Evolutionary conservation across 1,140 invertebrate species (phyloP), one percentile per base, ranked within the genome.

Genomic region (Portunus trituberculatus): DNA sequence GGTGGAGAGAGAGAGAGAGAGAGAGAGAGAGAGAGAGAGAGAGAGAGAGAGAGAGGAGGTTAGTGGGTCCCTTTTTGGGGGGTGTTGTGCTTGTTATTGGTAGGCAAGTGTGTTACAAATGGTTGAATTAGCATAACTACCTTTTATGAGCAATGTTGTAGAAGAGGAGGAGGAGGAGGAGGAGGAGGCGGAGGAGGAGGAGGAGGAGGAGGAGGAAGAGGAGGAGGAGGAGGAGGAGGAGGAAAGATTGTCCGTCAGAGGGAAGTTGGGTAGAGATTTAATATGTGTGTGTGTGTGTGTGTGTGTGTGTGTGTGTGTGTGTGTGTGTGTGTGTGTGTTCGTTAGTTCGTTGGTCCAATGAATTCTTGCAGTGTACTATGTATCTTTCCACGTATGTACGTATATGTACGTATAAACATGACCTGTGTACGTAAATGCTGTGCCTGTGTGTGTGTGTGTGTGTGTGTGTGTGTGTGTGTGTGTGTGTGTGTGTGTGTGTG

Each of bases 191-290:
- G 83, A 32, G 31, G 83, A 32, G 83, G 83, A 84, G 83, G 83
- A 32, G 83, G 83, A 28, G 20, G 31, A 32, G n/a, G 31, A 32
- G 83, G 83, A 46, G 86, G 39, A 87, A 10, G 86, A 87, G 86
- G 86, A 39, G 39, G 86, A 87, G 39, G 84, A 87, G 28, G 84
- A 87, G 84, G 84, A 45, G 39, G 84, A 45, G 39, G 86, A 46
- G 86, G 86, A 32, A 46, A 87, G 86, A 46, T 32, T 87, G 31
- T 87, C 25, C 4, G 86, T 87, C 86, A 32, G 39, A 39, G 39
- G 86, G 31, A 87, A 87, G 86, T 76, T 76, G 67, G 67, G 67
- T 76, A 76, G 67, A 76, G n/a, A 76, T 76, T 76, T 76, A 76
- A 76, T 76, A 20, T 76, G 59, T 20, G 7, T 76, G 59, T 76